A percentile compares a stretch with the other conserved stretches of the same genome.
These are phyloP conservation scores for Synergus gifuensis DNA, from an alignment of 2,888 invertebrate genomes.

Conservation along the genomic window DNA sequence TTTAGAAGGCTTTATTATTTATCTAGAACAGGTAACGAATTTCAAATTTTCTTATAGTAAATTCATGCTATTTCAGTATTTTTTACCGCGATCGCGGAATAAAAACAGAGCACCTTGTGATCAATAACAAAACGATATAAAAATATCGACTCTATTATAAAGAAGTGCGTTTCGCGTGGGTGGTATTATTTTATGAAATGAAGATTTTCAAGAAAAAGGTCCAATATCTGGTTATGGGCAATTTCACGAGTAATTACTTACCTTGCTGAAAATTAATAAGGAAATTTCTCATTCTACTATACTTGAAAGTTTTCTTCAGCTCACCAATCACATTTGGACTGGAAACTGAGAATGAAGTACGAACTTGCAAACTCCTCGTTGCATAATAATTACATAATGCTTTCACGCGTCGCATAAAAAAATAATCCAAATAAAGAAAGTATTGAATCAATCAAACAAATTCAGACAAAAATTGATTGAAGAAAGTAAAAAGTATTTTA, in stretches of 20 bases:
- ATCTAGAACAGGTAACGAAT: no score
- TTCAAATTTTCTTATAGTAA: background rate
- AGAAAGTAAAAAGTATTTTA: no score
- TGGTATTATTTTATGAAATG: background rate
- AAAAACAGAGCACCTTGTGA: background rate
- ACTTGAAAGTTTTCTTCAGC: background rate
- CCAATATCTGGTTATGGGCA: conserved; percentile 4
- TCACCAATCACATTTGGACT: background rate
- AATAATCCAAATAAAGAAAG: background rate
- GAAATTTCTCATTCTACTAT: background rate
- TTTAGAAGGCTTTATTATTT: no score
- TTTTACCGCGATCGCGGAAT: background rate
- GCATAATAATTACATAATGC: background rate
- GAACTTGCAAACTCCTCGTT: background rate
- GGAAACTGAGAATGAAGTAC: background rate
- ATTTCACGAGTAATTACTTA: background rate
- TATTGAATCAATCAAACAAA: no score
- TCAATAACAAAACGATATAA: background rate
- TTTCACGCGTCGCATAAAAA: background rate
- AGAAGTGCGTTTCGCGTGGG: background rate
- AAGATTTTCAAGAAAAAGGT: background rate
- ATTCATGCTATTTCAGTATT: background rate
- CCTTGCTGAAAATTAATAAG: background rate
- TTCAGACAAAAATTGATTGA: no score
- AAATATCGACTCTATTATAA: conserved; percentile 18